These are phyloP conservation scores for Chirona hameri DNA, from an alignment of 2,888 invertebrate genomes.

Conservation along the genomic window DNA sequence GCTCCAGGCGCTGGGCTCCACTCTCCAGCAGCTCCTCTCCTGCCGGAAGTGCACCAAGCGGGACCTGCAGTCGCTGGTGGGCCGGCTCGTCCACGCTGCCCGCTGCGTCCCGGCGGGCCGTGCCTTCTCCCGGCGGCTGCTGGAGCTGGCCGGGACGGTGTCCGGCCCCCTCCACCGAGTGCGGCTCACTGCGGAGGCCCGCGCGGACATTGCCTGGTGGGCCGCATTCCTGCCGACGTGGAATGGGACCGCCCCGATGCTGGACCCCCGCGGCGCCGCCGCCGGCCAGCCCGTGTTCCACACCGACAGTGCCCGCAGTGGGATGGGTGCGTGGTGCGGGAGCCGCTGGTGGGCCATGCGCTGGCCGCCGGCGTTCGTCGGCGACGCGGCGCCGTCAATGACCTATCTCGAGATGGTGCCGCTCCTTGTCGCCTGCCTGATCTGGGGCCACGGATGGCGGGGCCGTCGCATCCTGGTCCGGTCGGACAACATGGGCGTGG, in stretches of 20 bases:
- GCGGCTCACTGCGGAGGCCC: neutral
- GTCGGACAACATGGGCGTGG: neutral
- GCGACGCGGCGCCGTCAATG: no score
- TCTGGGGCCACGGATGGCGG: neutral
- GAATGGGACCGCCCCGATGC: neutral
- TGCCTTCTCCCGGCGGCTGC: neutral
- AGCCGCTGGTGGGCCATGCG: no score
- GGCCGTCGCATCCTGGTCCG: neutral
- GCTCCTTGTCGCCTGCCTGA: neutral
- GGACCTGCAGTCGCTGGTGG: neutral
- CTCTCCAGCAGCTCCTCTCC: no score
- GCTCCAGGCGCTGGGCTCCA: no score
- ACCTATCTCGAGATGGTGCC: neutral
- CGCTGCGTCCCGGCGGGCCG: neutral
- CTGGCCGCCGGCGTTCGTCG: no score
- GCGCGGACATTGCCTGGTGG: neutral
- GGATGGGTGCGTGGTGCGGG: neutral
- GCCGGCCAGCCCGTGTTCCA: neutral
- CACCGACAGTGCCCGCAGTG: neutral
- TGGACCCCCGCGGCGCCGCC: no score
- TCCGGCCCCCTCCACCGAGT: neutral
- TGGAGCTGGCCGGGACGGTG: neutral
- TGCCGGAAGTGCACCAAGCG: neutral
- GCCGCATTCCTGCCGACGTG: neutral
- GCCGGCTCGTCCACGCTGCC: neutral